Evolutionary conservation across 2,113 vertebrate species (phyloP).

Genomic region (Catharus minimus): DNA sequence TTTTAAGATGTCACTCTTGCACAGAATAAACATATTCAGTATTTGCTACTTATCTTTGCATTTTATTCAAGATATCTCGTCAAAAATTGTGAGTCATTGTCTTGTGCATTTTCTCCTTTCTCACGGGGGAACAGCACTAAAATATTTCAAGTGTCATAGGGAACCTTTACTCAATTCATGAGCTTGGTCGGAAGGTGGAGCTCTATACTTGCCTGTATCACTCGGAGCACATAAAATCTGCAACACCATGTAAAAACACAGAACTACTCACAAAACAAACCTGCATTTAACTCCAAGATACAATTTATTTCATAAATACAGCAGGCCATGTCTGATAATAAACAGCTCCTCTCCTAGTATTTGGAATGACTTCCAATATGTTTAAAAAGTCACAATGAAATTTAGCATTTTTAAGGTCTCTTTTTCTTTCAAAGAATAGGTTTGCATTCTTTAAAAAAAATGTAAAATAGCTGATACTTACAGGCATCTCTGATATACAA

Average conservation of each 20-base stretch:
- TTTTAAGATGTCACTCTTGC: background rate
- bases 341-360: background rate
- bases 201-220: slow-evolving; percentile 71
- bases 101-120: slow-evolving; percentile 14
- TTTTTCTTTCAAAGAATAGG: background rate
- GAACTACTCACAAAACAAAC: slow-evolving; percentile 58
- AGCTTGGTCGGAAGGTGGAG: slow-evolving; percentile 77
- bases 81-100: background rate
- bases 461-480: slow-evolving; percentile 69
- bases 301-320: slow-evolving; percentile 55
- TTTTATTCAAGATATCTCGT: background rate
- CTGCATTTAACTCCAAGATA: slow-evolving; percentile 55
- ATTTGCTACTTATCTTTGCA: background rate
- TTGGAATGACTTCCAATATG: background rate
- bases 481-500: slow-evolving; percentile 95
- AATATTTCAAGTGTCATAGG: background rate
- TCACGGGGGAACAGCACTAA: background rate
- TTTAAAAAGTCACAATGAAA: slow-evolving; percentile 5
- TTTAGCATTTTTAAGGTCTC: background rate
- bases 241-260: slow-evolving; percentile 5
- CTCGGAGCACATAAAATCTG: background rate
- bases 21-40: background rate
- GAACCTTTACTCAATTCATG: slow-evolving; percentile 33
- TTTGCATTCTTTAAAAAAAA: background rate
- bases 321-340: slow-evolving; percentile 12